phyloP scores from a whole-genome alignment of 2,113 vertebrate species.

The Nesogale talazaci region DNA sequence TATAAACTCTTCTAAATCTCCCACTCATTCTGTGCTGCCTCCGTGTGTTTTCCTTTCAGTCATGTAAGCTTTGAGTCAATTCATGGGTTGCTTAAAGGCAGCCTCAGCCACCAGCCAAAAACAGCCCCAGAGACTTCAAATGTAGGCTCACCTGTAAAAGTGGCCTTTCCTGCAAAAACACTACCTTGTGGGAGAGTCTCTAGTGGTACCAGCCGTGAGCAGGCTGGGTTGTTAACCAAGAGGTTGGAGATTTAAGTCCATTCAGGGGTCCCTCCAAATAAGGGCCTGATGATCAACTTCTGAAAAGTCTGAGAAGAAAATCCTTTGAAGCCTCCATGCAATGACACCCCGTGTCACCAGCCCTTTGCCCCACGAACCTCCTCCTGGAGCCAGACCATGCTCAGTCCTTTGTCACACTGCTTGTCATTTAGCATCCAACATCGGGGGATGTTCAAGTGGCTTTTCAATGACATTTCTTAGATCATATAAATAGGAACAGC shows the following conservation, averaged over 20 bases:
- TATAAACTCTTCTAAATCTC: background rate
- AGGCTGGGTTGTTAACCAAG: background rate
- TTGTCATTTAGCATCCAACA: too few species aligned
- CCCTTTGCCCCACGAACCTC: too few species aligned
- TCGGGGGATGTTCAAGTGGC: too few species aligned
- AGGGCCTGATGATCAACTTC: background rate
- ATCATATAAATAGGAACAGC: background rate
- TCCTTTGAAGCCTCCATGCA: background rate
- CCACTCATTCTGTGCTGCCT: constrained; percentile 59
- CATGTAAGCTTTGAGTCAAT: constrained; percentile 45
- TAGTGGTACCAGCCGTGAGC: background rate
- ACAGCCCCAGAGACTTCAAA: background rate
- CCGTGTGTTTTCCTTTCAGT: constrained; percentile 59
- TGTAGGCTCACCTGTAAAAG: constrained; percentile 51
- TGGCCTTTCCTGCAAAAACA: constrained; percentile 23
- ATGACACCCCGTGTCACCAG: background rate
- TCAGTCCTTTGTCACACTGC: too few species aligned
- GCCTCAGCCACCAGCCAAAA: constrained; percentile 4
- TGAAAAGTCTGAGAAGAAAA: background rate
- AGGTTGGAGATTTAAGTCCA: background rate
- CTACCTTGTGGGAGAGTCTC: background rate
- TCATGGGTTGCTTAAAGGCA: constrained; percentile 51
- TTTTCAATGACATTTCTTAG: background rate
- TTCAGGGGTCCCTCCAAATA: background rate
- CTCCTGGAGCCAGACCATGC: too few species aligned